Base-by-base conservation (phyloP, 2,888 invertebrate species). In the Cantharis nigra region DNA sequence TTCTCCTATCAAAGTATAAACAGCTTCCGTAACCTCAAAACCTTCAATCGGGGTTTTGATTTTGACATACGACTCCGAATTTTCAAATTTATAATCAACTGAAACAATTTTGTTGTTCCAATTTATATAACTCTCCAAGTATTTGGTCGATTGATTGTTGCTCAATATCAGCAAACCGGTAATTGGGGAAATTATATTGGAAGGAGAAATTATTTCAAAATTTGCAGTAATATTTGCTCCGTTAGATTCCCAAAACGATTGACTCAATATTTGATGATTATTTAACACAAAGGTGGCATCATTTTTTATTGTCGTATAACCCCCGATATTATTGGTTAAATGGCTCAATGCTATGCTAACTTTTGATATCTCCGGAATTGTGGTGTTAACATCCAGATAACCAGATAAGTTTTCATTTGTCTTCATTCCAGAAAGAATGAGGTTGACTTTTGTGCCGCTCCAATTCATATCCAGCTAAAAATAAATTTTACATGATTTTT, bases 11-110 rank as follows among this genome's bases (percentile, higher is more conserved):
- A 83, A 71, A 7, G 79, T 73, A 72, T 83, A 83, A 62, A 82
- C 71, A 23, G 83, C 70, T 23, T 80, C 79, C 1, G 79, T 81
- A 16, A 71, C 70, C 72, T 83, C 81, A 23, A 83, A 75, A 9
- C 82, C 82, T 72, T 82, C 74, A 33, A 83, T 82, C 9, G 83
- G 83, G 3, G 83, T 83, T 63, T 74, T 63, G n/a, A 83, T 77
- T 70, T 74, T 77, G 11, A 83, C 71, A 16, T 72, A 80, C 4
- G 80, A 82, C 14, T 78, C 78, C 9, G 78, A 78, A 20, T 80
- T 79, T 77, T 81, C 75, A 30, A 83, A 78, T 62, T 80, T 80
- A 33, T 80, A 83, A 16, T 73, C 73, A 7, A 77, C 64, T 1
- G 75, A 74, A 13, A 82, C 78, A 20, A 69, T 76, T 30, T 79